Percentiles rank a stretch among this genome's conserved stretches.
Evolutionary conservation across 2,888 invertebrate genomes (phyloP).

Genomic region (Scelioninae gen. 1): DNA sequence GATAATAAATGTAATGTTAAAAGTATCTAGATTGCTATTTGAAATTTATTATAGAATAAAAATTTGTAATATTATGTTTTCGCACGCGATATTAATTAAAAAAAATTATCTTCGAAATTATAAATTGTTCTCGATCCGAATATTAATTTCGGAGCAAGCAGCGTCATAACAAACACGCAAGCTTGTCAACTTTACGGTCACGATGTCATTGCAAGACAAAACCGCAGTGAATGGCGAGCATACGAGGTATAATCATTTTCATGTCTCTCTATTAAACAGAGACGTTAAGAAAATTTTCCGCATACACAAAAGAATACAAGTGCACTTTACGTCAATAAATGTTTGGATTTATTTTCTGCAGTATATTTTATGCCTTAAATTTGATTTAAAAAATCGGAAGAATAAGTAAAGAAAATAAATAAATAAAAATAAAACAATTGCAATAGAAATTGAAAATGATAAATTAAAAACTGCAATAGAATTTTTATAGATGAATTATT

Average conservation of each 20-base stretch:
- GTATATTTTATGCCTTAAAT: no score
- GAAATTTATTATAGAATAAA: neutral
- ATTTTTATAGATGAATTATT: no score
- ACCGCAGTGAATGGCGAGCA: slow-evolving; percentile 23
- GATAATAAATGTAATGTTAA: neutral
- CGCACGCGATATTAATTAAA: neutral
- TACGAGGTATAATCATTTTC: slow-evolving; percentile 31
- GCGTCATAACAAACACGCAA: slow-evolving; percentile 31
- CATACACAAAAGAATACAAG: no score
- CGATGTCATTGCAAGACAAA: slow-evolving; percentile 48
- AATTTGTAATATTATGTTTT: slow-evolving; percentile 1
- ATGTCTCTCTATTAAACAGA: slow-evolving; percentile 19
- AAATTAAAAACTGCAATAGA: no score
- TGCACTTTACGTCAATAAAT: no score
- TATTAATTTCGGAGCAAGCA: slow-evolving; percentile 27
- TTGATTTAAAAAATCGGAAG: no score
- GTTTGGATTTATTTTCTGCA: no score
- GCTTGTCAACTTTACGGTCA: slow-evolving; percentile 38
- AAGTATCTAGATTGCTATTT: neutral
- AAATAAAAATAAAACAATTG: no score
- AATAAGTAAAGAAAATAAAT: no score
- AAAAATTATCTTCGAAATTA: neutral
- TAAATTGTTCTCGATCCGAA: slow-evolving; percentile 14
- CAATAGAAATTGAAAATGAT: no score
- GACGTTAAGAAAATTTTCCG: slow-evolving; percentile 3